Conservation (phyloP, 2,113 vertebrate species). For the Dendropsophus ebraccatus region DNA sequence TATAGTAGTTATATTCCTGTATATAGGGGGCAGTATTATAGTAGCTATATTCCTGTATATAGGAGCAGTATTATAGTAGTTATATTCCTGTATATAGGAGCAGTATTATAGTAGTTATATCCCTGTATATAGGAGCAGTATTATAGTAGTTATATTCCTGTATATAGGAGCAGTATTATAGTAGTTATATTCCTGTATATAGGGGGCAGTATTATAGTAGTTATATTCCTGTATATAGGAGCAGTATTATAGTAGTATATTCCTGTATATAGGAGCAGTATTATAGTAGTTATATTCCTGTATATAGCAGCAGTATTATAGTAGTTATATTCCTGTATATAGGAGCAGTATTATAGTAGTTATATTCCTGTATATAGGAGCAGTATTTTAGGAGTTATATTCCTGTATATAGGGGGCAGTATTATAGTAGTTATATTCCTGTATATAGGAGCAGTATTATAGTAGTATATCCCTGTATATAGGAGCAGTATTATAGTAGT, state of each 20-base stretch:
- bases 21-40: background rate
- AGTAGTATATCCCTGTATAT: constrained; percentile 6
- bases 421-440: too few relatives aligned
- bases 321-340: constrained; percentile 1
- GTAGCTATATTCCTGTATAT: too few relatives aligned
- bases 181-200: too few relatives aligned
- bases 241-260: constrained; percentile 10
- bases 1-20: background rate
- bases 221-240: background rate
- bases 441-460: background rate
- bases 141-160: too few relatives aligned
- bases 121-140: too few relatives aligned
- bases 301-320: background rate
- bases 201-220: background rate
- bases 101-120: too few relatives aligned
- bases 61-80: too few relatives aligned
- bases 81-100: too few relatives aligned
- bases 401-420: background rate
- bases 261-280: background rate
- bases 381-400: background rate
- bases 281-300: constrained; percentile 9
- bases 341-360: background rate
- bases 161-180: too few relatives aligned
- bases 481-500: constrained; percentile 11
- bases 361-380: background rate